These are phyloP conservation scores for Acrobasis suavella DNA, from an alignment of 2,888 invertebrate genomes.

Conservation along the genomic window DNA sequence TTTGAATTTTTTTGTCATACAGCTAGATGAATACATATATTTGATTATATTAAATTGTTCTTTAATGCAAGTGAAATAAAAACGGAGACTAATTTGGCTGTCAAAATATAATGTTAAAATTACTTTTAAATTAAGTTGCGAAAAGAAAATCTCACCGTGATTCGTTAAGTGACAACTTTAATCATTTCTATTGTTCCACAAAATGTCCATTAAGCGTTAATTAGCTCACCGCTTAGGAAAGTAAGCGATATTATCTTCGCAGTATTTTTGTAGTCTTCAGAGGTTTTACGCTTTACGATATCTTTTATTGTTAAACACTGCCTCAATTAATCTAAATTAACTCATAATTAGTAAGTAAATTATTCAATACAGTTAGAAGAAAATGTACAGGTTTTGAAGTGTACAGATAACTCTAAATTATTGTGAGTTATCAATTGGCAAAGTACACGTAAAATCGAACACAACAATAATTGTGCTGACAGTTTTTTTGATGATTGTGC, in stretches of 20 bases:
- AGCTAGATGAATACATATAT: no score
- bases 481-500: no score
- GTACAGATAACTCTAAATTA: no score
- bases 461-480: no score
- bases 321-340: slow-evolving; percentile 9
- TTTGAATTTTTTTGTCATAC: no score
- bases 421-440: no score
- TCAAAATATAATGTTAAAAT: slow-evolving; percentile 18
- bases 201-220: slow-evolving; percentile 23
- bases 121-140: slow-evolving; percentile 13
- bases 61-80: no score
- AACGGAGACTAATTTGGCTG: background rate
- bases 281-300: slow-evolving; percentile 4
- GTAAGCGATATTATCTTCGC: slow-evolving; percentile 18
- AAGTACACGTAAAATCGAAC: no score
- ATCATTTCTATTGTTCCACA: slow-evolving; percentile 22
- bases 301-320: slow-evolving; percentile 15
- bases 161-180: slow-evolving; percentile 24
- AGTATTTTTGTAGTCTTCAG: slow-evolving; percentile 11
- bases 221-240: slow-evolving; percentile 20
- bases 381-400: background rate
- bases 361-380: background rate
- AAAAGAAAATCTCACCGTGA: slow-evolving; percentile 17
- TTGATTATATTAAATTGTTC: no score
- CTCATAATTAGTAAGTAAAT: slow-evolving; percentile 5